These are phyloP conservation scores for Drosophila borealis DNA, from an alignment of 2,888 invertebrate species.

Conservation along the genomic window DNA sequence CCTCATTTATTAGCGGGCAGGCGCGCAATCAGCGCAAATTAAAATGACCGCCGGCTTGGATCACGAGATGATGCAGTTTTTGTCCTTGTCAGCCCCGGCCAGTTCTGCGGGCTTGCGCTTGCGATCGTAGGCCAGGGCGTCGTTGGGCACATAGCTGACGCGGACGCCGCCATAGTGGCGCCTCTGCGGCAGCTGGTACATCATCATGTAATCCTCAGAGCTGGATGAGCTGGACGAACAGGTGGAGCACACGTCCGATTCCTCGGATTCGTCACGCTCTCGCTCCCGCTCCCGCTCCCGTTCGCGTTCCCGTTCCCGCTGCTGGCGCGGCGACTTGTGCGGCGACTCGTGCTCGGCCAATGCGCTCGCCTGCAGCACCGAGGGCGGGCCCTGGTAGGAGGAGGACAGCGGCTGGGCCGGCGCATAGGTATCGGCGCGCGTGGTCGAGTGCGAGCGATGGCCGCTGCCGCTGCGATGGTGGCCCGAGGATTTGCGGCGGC, in stretches of 20 bases:
- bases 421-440: slow-evolving; percentile 82
- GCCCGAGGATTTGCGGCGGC: slow-evolving; percentile 81
- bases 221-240: slow-evolving; percentile 94
- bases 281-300: slow-evolving; percentile 43
- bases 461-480: slow-evolving; percentile 81
- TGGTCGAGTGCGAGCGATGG: slow-evolving; percentile 80
- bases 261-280: slow-evolving; percentile 86
- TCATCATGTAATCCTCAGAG: slow-evolving; percentile 94
- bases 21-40: slow-evolving; percentile 67
- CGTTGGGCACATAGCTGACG: slow-evolving; percentile 97
- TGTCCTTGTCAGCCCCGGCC: slow-evolving; percentile 86
- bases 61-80: slow-evolving; percentile 95
- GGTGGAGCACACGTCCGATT: slow-evolving; percentile 94
- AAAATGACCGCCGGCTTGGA: slow-evolving; percentile 77
- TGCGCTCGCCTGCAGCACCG: slow-evolving; percentile 52
- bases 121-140: slow-evolving; percentile 93
- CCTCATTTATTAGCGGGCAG: slow-evolving; percentile 48
- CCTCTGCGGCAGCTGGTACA: slow-evolving; percentile 93
- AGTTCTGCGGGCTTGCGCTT: slow-evolving; percentile 87
- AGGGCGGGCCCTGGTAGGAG: slow-evolving; percentile 82
- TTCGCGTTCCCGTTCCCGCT: slow-evolving; percentile 51
- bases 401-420: slow-evolving; percentile 82
- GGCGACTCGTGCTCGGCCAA: slow-evolving; percentile 36
- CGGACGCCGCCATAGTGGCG: slow-evolving; percentile 94
- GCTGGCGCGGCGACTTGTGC: slow-evolving; percentile 57